Conservation (phyloP, 2,888 invertebrate species). For the Salpingus planirostris region DNA sequence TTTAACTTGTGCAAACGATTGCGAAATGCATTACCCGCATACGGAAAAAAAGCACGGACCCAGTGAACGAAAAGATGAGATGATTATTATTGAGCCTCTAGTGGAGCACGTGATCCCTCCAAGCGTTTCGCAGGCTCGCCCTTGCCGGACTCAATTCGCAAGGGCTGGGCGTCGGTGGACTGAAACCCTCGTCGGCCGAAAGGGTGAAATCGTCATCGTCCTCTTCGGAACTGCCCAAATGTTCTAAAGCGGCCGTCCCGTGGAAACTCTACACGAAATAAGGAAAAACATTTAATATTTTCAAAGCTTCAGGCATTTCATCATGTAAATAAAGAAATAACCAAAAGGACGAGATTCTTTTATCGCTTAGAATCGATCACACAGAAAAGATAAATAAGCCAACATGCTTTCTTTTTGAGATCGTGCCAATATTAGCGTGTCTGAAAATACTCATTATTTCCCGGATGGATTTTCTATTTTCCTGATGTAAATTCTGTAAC, state of each 20-base stretch:
- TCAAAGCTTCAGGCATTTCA: not conserved
- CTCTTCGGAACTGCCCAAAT: conserved; percentile 34
- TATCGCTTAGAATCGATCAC: conserved; percentile 2
- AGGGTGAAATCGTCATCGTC: conserved; percentile 41
- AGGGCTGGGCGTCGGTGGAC: conserved; percentile 42
- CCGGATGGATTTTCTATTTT: too few relatives aligned
- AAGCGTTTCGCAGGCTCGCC: conserved; percentile 30
- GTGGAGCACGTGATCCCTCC: conserved; percentile 31
- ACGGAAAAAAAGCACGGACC: not conserved
- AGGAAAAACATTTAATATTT: not conserved
- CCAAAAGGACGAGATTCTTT: conserved; percentile 1
- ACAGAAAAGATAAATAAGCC: not conserved
- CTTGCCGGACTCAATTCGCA: conserved; percentile 37
- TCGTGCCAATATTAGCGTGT: too few relatives aligned
- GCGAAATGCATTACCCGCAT: too few relatives aligned
- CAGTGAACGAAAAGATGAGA: not conserved
- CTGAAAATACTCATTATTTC: too few relatives aligned
- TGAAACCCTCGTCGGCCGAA: conserved; percentile 41
- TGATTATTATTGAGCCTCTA: conserved; percentile 8
- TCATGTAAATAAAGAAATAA: conserved; percentile 1
- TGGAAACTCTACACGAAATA: conserved; percentile 38
- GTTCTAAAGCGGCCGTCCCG: conserved; percentile 41
- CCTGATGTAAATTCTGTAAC: too few relatives aligned
- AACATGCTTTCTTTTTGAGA: too few relatives aligned
- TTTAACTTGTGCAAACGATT: too few relatives aligned